Conservation (phyloP, 2,888 invertebrate genomes). For the Cataglyphis albicans region DNA sequence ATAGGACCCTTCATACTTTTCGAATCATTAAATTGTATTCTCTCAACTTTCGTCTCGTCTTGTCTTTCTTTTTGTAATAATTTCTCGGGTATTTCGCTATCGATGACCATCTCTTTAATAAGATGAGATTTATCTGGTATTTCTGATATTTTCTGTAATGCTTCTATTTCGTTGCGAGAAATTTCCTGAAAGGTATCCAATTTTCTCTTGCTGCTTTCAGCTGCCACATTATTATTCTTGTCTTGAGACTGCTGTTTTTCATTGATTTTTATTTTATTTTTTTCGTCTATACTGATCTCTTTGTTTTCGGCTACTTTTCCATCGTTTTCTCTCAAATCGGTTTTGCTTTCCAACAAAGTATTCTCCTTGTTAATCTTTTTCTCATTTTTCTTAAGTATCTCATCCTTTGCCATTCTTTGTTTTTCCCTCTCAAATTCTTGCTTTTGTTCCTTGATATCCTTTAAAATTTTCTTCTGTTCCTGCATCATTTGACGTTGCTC, state of each 20-base stretch:
- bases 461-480: constrained; percentile 89
- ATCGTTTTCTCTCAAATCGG: constrained; percentile 38
- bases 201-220: constrained; percentile 19
- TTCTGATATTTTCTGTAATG: constrained; percentile 4
- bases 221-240: constrained; percentile 31
- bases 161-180: neutral
- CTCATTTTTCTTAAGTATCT: constrained; percentile 60
- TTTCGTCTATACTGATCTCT: neutral
- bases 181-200: constrained; percentile 5
- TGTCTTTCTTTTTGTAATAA: constrained; percentile 23
- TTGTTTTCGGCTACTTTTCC: neutral
- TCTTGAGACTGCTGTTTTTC: constrained; percentile 12
- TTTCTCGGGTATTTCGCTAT: constrained; percentile 25
- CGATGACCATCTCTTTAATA: neutral
- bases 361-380: constrained; percentile 20
- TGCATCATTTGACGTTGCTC: constrained; percentile 90
- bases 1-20: constrained; percentile 74
- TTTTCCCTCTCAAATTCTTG: constrained; percentile 85
- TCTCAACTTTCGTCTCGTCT: constrained; percentile 22
- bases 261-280: constrained; percentile 13
- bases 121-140: neutral
- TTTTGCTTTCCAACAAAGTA: constrained; percentile 67
- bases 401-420: constrained; percentile 60
- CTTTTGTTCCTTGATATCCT: constrained; percentile 88
- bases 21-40: constrained; percentile 39